phyloP scores from a whole-genome alignment of 2,113 vertebrate species.

The Daphoenositta chrysoptera region DNA sequence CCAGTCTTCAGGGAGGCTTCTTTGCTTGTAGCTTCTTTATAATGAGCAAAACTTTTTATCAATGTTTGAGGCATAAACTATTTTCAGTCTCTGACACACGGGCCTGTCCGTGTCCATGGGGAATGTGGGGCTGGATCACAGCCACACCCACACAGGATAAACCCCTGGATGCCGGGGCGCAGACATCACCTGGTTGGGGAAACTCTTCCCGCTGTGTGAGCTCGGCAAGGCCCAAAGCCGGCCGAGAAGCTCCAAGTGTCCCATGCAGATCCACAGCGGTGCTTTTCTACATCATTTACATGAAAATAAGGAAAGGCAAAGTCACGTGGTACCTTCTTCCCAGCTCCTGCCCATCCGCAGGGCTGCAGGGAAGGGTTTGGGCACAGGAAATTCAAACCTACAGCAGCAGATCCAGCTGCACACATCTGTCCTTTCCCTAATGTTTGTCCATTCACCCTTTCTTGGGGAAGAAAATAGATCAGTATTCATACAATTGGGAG shows the following conservation, averaged over 20 bases:
- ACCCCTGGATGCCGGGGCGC: neutral
- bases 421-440: neutral
- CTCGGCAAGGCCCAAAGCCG: neutral
- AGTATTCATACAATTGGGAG: neutral
- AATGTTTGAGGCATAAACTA: too few species aligned
- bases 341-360: neutral
- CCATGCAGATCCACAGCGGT: rapidly evolving
- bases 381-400: neutral
- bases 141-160: constrained; percentile 49
- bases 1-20: too few species aligned
- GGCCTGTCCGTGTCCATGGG: neutral
- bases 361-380: neutral
- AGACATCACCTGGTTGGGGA: constrained; percentile 28
- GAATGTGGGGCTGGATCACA: rapidly evolving
- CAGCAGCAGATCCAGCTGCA: neutral
- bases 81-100: too few species aligned
- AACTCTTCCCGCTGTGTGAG: neutral
- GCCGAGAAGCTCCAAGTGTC: neutral
- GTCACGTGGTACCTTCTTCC: rapidly evolving
- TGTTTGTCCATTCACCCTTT: neutral
- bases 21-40: too few species aligned
- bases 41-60: too few species aligned
- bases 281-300: neutral
- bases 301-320: neutral
- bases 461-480: neutral